Percentiles rank a stretch among this genome's conserved stretches.
Conservation (phyloP, 2,113 vertebrate genomes). For the Etheostoma spectabile region DNA sequence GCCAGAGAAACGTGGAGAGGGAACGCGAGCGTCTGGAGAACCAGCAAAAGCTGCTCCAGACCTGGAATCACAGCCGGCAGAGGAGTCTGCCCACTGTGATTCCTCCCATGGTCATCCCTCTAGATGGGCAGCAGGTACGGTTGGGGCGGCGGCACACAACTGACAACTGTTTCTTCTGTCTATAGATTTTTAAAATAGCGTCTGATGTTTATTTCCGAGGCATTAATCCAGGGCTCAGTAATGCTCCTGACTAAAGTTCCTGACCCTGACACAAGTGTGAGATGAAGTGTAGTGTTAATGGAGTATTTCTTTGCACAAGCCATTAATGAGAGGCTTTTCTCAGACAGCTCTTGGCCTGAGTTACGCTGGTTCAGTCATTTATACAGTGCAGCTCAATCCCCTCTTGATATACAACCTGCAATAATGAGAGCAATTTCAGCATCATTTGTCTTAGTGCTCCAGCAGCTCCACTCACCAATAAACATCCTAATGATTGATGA, state of each 20-base stretch:
- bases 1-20: constrained; percentile 89
- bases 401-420: constrained; percentile 74
- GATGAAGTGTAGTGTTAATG: constrained; percentile 27
- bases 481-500: constrained; percentile 83
- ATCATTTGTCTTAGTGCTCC: constrained; percentile 70
- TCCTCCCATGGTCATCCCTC: constrained; percentile 79
- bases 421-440: constrained; percentile 81
- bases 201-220: background rate
- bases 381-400: constrained; percentile 48
- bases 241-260: background rate
- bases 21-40: constrained; percentile 88
- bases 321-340: constrained; percentile 54
- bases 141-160: background rate
- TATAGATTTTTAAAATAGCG: background rate
- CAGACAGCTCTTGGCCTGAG: constrained; percentile 39
- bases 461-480: constrained; percentile 73
- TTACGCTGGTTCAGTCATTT: constrained; percentile 46
- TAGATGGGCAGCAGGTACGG: constrained; percentile 76
- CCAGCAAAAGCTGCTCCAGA: constrained; percentile 82
- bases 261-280: constrained; percentile 25
- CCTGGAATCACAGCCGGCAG: constrained; percentile 84
- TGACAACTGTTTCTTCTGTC: background rate
- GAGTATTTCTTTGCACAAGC: constrained; percentile 42
- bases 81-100: constrained; percentile 80
- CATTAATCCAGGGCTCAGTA: background rate